phyloP scores from a whole-genome alignment of 2,113 vertebrate species.

The Telmatochromis sp. region DNA sequence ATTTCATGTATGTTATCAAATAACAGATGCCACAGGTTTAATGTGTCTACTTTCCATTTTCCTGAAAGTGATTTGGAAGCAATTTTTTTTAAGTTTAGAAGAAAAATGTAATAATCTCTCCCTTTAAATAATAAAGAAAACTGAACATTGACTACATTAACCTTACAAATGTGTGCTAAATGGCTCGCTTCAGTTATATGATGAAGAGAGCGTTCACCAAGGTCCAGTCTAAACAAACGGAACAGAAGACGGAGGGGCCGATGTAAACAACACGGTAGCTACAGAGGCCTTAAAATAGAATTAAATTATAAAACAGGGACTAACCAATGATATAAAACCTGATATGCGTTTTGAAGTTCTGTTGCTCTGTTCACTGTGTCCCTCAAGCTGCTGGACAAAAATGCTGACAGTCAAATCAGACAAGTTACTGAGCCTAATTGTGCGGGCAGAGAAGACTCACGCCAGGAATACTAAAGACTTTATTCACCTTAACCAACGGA shows the following conservation, averaged over 20 bases:
- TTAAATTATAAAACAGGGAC: neutral
- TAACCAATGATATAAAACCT: neutral
- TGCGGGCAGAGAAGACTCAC: neutral
- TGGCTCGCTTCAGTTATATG: neutral
- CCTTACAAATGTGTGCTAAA: neutral
- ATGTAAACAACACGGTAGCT: accelerated
- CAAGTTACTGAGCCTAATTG: conserved; percentile 69
- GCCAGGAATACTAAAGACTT: conserved; percentile 28
- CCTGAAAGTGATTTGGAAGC: neutral
- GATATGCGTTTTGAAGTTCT: neutral
- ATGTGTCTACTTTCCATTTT: neutral
- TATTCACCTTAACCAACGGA: neutral
- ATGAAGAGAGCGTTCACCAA: neutral
- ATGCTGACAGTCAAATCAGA: conserved; percentile 34
- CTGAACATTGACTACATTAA: neutral
- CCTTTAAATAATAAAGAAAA: neutral
- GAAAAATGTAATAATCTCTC: neutral
- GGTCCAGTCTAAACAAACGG: neutral
- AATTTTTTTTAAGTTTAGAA: neutral
- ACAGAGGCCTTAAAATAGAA: neutral
- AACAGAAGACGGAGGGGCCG: neutral
- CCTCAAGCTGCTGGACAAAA: neutral
- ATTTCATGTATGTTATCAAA: conserved; percentile 58
- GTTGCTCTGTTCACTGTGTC: neutral
- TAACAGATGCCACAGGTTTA: conserved; percentile 2